Evolutionary conservation across 2,113 vertebrate species (phyloP), one percentile per base, ranked within the genome.

Genomic region (Galeopterus variegatus): DNA sequence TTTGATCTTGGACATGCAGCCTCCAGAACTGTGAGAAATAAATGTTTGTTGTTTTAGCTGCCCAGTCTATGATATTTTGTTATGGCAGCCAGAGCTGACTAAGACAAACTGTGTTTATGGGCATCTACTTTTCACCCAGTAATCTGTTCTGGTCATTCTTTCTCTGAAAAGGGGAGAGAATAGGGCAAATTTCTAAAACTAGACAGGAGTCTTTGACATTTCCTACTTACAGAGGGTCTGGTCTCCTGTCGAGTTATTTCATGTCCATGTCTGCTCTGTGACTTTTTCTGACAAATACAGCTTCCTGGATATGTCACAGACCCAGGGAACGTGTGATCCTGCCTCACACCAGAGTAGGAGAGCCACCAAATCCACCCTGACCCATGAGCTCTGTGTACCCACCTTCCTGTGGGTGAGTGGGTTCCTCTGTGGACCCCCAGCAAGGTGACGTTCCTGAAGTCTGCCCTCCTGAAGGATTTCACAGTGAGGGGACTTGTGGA

Each of bases 381-480:
- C 93, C 50, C 50, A 13, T 13, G 4, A 52, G 28, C 60, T 19
- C 15, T 31, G 21, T 2, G 2, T 1, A 5, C 54, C 81, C 31
- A 4, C 13, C 70, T 54, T 48, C 60, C 69, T 0, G 1, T 0
- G 12, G 17, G 50, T 31, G 45, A 33, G 58, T 1, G 1, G 52
- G 41, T 4, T 2, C 64, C 48, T 24, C 50, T 18, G 15, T 4
- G 19, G 58, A n/a, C 11, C 45, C 26, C 62, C 17, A 24, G 52
- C 8, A n/a, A 52, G 62, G 24, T 0, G 2, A 26, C 11, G 3
- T 33, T 1, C 8, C 2, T 10, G 12, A 48, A 26, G n/a, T 21
- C 41, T 2, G 62, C 21, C 33, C 18, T 33, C 26, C 82, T 52
- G 62, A 19, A 62, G 12, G 28, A 28, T 52, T 31, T 8, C 76